Percentiles rank a stretch among this genome's conserved stretches.
phyloP scores from a whole-genome alignment of 2,797 vertebrate genomes.

The Eulemur rubriventer region DNA sequence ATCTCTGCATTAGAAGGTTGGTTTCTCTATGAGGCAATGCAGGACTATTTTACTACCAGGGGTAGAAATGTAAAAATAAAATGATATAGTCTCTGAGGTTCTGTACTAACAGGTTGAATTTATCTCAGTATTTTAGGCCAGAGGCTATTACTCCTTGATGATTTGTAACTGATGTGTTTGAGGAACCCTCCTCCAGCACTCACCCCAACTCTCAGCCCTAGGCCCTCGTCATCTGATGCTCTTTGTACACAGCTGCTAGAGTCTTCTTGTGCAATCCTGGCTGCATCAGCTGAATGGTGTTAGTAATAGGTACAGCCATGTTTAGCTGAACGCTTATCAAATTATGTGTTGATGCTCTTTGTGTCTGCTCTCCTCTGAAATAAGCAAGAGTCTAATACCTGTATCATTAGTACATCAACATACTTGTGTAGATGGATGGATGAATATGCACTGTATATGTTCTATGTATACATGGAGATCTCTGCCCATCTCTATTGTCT shows the following conservation, averaged over 20 bases:
- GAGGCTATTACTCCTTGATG: not conserved
- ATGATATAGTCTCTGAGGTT: not conserved
- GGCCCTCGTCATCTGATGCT: not conserved
- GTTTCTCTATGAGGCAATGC: not conserved
- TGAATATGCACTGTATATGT: rapidly evolving
- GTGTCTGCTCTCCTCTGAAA: not conserved
- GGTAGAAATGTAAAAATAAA: not conserved
- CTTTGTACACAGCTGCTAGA: not conserved
- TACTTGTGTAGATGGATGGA: not conserved
- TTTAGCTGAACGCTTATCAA: not conserved
- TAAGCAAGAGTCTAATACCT: not conserved
- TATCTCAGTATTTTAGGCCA: not conserved
- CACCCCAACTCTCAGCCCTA: rapidly evolving
- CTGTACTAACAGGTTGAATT: not conserved
- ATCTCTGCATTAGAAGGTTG: not conserved
- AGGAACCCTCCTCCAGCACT: not conserved
- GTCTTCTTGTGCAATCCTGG: slow-evolving; percentile 48
- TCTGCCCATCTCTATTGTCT: not conserved
- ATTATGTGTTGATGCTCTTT: not conserved
- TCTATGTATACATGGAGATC: not conserved
- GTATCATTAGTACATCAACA: not conserved
- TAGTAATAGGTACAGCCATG: slow-evolving; percentile 40
- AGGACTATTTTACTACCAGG: not conserved
- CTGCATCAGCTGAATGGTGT: not conserved
- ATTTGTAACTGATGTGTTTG: not conserved